phyloP scores from a whole-genome alignment of 2,113 vertebrate species.

The Alligator mississippiensis region DNA sequence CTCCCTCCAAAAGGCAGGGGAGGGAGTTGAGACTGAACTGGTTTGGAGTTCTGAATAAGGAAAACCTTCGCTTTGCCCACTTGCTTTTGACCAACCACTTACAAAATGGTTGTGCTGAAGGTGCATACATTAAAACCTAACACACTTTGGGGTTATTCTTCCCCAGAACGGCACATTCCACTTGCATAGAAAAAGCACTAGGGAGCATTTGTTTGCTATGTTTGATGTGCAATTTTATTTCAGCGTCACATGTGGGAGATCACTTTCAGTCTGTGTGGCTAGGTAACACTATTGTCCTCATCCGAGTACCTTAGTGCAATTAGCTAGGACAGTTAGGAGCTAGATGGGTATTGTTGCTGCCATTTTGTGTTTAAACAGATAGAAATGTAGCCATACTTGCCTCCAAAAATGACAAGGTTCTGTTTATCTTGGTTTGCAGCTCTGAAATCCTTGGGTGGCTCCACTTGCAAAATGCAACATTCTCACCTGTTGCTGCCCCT shows the following conservation, averaged over 20 bases:
- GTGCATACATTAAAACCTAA: background rate
- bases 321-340: background rate
- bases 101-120: background rate
- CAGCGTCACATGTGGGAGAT: fast-evolving
- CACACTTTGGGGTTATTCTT: background rate
- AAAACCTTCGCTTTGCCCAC: no score
- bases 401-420: background rate
- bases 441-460: background rate
- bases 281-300: background rate
- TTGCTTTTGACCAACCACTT: background rate
- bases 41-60: background rate
- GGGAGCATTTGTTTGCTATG: background rate
- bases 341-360: background rate
- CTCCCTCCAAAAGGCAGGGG: background rate
- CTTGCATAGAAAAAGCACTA: background rate
- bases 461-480: background rate
- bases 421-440: background rate
- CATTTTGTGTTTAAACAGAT: background rate
- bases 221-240: fast-evolving
- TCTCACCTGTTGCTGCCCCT: fast-evolving
- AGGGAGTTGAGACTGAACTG: background rate
- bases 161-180: background rate
- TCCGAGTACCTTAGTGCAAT: background rate
- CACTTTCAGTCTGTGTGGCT: background rate
- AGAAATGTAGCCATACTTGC: background rate